Evolutionary conservation across 2,797 vertebrate genomes (phyloP).

Genomic region (Argya squamiceps): DNA sequence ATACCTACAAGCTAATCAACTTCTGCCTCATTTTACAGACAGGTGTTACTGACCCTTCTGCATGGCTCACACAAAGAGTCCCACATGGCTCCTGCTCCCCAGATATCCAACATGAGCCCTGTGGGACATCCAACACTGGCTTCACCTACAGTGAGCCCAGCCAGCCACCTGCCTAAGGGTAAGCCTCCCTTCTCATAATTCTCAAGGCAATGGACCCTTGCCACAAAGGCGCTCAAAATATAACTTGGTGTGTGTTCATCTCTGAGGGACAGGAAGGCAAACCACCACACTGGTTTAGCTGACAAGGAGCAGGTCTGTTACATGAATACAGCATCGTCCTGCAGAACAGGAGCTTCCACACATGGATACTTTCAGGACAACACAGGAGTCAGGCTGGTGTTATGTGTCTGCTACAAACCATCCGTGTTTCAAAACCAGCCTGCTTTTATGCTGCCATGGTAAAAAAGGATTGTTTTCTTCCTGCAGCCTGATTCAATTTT

Average conservation of each 20-base stretch:
- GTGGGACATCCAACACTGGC: not conserved
- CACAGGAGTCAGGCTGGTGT: not conserved
- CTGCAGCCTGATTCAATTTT: conserved; percentile 60
- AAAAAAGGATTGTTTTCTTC: conserved; percentile 53
- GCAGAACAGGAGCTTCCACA: not conserved
- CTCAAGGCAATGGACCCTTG: not conserved
- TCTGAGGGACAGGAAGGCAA: not conserved
- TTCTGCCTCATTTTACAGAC: not conserved
- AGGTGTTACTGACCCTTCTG: not conserved
- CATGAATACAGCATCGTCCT: not conserved
- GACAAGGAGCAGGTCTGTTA: not conserved
- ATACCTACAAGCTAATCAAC: not conserved
- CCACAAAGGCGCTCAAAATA: not conserved
- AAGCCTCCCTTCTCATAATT: not conserved
- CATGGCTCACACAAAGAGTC: not conserved
- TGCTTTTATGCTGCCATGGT: not conserved
- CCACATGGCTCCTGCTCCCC: fast-evolving
- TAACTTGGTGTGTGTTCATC: not conserved
- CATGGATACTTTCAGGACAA: not conserved
- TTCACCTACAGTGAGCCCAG: not conserved
- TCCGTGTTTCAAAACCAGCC: conserved; percentile 2
- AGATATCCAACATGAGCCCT: fast-evolving
- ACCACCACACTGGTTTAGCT: not conserved
- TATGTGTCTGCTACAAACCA: not conserved
- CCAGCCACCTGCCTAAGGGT: not conserved